Evolutionary conservation across 2,797 vertebrate species (phyloP).

Genomic region (Pseudochromis fuscus): DNA sequence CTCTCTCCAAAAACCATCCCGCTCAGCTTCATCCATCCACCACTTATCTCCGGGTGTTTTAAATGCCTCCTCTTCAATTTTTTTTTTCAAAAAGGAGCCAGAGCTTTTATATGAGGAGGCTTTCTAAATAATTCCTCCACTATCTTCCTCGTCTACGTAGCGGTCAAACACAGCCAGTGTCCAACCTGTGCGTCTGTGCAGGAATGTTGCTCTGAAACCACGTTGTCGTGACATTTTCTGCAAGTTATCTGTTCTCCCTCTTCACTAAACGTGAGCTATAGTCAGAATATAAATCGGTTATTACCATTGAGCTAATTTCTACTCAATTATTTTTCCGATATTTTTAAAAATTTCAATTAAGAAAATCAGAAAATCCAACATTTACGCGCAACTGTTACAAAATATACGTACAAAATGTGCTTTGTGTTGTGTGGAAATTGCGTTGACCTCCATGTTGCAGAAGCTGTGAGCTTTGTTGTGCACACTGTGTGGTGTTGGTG

Average conservation of each 20-base stretch:
- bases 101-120: not conserved
- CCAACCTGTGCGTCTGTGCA: slow-evolving; percentile 5
- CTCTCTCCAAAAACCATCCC: slow-evolving; percentile 22
- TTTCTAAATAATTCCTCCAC: not conserved
- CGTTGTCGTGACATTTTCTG: not conserved
- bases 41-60: slow-evolving; percentile 41
- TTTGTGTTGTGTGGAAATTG: not conserved
- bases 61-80: slow-evolving; percentile 13
- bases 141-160: not conserved
- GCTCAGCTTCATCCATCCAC: slow-evolving; percentile 40
- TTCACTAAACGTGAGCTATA: not conserved
- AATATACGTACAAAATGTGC: too few relatives aligned
- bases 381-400: too few relatives aligned
- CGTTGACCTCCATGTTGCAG: slow-evolving; percentile 2
- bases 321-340: not conserved
- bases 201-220: slow-evolving; percentile 14
- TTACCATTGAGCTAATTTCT: not conserved
- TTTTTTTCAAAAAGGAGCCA: not conserved
- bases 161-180: slow-evolving; percentile 15
- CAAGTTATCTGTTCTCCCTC: not conserved
- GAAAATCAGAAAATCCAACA: too few relatives aligned
- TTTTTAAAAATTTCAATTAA: not conserved
- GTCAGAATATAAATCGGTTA: not conserved
- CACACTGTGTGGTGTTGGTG: slow-evolving; percentile 14
- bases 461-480: slow-evolving; percentile 9